Conservation (phyloP, 2,888 invertebrate species). For the Thera britannica region DNA sequence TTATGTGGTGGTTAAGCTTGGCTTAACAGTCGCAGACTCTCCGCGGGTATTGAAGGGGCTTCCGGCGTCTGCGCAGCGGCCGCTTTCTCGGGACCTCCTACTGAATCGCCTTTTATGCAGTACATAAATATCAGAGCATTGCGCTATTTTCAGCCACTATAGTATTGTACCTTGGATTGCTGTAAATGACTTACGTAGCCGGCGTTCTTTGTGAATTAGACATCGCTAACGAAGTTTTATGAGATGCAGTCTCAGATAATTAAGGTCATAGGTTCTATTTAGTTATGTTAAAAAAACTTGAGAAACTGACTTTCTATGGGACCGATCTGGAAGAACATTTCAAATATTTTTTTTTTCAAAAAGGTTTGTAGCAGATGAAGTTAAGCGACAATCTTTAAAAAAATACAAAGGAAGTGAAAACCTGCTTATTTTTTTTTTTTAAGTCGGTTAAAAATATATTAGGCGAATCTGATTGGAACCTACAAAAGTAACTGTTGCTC, state of each 20-base stretch:
- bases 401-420: no score
- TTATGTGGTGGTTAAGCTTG: constrained; percentile 41
- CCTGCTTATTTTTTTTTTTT: no score
- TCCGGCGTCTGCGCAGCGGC: constrained; percentile 53
- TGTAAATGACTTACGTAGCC: constrained; percentile 9
- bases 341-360: no score
- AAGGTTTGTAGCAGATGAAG: no score
- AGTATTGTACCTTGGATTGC: constrained; percentile 16
- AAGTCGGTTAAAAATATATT: no score
- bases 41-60: constrained; percentile 51
- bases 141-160: constrained; percentile 16
- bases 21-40: constrained; percentile 54
- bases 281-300: no score
- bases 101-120: constrained; percentile 53
- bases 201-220: constrained; percentile 16
- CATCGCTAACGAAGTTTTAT: constrained; percentile 5
- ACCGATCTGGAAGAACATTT: no score
- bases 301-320: no score
- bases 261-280: no score
- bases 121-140: constrained; percentile 23
- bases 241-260: background rate
- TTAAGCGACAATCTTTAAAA: no score
- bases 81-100: constrained; percentile 57
- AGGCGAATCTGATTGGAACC: no score
- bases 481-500: no score